phyloP scores from a whole-genome alignment of 2,113 vertebrate genomes.

The Aegithalos caudatus region DNA sequence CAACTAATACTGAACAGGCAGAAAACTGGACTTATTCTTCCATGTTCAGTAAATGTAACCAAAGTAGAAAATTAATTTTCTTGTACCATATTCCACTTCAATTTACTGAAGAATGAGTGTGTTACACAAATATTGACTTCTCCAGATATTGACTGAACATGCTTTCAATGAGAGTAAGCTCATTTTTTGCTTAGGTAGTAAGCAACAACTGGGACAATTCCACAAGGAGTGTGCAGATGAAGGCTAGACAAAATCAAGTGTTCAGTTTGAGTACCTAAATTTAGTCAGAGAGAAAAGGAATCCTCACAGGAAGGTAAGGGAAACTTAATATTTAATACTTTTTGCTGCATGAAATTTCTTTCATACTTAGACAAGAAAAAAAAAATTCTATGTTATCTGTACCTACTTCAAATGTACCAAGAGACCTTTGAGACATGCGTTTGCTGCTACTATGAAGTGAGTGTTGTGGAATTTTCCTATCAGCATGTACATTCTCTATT shows the following conservation, averaged over 20 bases:
- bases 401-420: not conserved
- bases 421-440: not conserved
- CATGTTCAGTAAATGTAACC: not conserved
- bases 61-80: not conserved
- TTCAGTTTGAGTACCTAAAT: not conserved
- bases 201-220: not conserved
- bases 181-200: not conserved
- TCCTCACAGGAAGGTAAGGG: not conserved
- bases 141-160: not conserved
- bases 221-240: not conserved
- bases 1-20: not conserved
- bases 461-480: not conserved
- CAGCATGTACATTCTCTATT: not conserved
- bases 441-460: not conserved
- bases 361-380: not conserved
- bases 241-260: not conserved
- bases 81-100: not conserved
- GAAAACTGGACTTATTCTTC: not conserved
- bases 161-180: not conserved
- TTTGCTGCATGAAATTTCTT: not conserved
- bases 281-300: not conserved
- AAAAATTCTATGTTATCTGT: not conserved
- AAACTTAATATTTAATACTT: not conserved
- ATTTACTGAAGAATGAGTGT: not conserved
- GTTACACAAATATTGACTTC: not conserved